Conservation (phyloP, 2,888 invertebrate genomes). For the Sipunculus nudus region DNA sequence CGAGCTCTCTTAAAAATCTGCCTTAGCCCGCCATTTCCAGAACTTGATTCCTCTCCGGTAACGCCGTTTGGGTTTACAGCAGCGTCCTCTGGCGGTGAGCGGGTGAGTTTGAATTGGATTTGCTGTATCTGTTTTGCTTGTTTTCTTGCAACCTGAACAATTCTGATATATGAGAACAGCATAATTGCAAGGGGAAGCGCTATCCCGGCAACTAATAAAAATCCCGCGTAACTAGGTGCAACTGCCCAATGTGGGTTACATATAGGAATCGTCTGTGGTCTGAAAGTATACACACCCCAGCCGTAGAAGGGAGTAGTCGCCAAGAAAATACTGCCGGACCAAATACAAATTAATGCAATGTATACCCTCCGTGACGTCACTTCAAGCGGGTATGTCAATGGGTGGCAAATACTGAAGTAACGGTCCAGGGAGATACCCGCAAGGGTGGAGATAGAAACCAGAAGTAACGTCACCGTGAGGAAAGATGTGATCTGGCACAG, state of each 20-base stretch:
- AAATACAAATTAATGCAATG: constrained; percentile 34
- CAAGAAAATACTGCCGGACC: constrained; percentile 44
- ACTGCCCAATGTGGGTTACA: constrained; percentile 40
- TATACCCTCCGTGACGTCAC: constrained; percentile 37
- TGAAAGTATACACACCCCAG: constrained; percentile 50
- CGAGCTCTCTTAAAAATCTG: too few species aligned
- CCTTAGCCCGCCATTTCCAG: too few species aligned
- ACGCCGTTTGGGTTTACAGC: too few species aligned
- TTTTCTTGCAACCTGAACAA: constrained; percentile 41
- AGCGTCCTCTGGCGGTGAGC: constrained; percentile 8
- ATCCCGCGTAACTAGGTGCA: constrained; percentile 32
- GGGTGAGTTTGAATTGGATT: constrained; percentile 22
- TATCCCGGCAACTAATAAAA: constrained; percentile 40
- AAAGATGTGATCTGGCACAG: constrained; percentile 38
- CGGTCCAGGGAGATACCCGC: constrained; percentile 49
- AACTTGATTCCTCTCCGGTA: too few species aligned
- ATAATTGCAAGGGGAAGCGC: constrained; percentile 39
- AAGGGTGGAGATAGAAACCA: constrained; percentile 50
- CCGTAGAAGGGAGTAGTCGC: constrained; percentile 45
- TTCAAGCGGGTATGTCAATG: constrained; percentile 47
- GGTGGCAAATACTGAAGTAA: constrained; percentile 50
- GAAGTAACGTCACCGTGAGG: constrained; percentile 36
- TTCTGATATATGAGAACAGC: constrained; percentile 42
- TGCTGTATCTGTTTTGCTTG: constrained; percentile 41
- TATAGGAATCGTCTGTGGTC: constrained; percentile 48